Evolutionary conservation across 92 coral and sea anemone species (phyloP).

Genomic region (Montipora capitata): DNA sequence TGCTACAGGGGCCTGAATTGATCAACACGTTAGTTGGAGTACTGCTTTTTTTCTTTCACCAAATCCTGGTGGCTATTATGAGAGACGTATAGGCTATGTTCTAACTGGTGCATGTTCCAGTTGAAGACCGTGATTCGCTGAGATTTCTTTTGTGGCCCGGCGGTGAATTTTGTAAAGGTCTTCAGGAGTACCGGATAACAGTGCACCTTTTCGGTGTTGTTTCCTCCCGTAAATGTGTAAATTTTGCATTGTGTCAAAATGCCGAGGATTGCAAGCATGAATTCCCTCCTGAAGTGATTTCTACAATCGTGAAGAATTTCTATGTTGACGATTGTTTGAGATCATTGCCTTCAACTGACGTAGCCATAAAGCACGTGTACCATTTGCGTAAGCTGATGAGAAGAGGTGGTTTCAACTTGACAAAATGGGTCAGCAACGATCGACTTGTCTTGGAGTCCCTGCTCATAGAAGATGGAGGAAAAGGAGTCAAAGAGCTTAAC

Average conservation of each 20-base stretch:
- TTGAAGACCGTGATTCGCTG: constrained; percentile 48
- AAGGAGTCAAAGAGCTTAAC: constrained; percentile 52
- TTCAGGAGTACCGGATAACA: constrained; percentile 54
- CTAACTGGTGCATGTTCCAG: constrained; percentile 58
- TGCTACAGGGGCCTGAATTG: constrained; percentile 67
- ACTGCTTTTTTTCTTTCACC: constrained; percentile 37
- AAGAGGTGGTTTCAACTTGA: constrained; percentile 40
- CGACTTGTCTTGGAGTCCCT: constrained; percentile 40
- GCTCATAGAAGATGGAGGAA: constrained; percentile 25
- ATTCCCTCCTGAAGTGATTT: constrained; percentile 36
- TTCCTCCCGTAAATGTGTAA: constrained; percentile 56
- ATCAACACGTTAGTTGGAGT: constrained; percentile 66
- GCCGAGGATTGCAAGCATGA: constrained; percentile 35
- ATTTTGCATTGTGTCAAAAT: constrained; percentile 45
- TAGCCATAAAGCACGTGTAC: constrained; percentile 35
- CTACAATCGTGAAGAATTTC: constrained; percentile 52
- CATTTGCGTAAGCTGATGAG: constrained; percentile 41
- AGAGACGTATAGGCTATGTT: constrained; percentile 66
- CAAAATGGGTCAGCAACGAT: constrained; percentile 15
- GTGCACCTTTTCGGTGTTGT: constrained; percentile 68
- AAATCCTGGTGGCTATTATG: constrained; percentile 55
- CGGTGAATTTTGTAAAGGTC: constrained; percentile 48
- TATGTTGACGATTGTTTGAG: constrained; percentile 68
- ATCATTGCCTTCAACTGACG: constrained; percentile 30
- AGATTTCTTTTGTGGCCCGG: constrained; percentile 56